Percentiles rank a stretch among this genome's conserved stretches.
Evolutionary conservation across 2,888 invertebrate species (phyloP).

Genomic region (Ferdinandea cuprea): DNA sequence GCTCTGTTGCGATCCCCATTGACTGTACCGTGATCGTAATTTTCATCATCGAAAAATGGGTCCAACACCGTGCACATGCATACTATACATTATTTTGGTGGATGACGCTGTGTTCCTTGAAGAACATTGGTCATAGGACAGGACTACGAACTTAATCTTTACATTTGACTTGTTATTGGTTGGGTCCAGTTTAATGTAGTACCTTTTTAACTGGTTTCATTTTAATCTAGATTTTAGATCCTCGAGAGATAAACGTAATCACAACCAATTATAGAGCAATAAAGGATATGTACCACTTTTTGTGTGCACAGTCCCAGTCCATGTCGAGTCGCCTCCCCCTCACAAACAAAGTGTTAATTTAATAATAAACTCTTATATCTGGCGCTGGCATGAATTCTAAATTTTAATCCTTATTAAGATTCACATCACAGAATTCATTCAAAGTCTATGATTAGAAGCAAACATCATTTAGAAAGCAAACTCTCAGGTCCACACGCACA

Average conservation of each 20-base stretch:
- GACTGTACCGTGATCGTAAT: too few relatives aligned
- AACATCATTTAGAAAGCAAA: conserved; percentile 55
- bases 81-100: too few relatives aligned
- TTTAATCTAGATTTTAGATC: neutral
- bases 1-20: too few relatives aligned
- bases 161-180: too few relatives aligned
- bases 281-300: neutral
- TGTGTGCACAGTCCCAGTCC: too few relatives aligned
- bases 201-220: too few relatives aligned
- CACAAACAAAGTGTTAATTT: conserved; percentile 46
- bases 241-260: neutral
- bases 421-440: conserved; percentile 65
- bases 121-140: too few relatives aligned
- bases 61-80: too few relatives aligned
- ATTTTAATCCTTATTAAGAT: conserved; percentile 61
- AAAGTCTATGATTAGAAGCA: conserved; percentile 61
- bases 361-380: conserved; percentile 29
- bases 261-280: neutral
- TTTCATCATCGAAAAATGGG: too few relatives aligned
- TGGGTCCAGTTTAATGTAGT: too few relatives aligned
- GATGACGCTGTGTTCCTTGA: too few relatives aligned
- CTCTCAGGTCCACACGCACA: conserved; percentile 7
- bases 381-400: conserved; percentile 37
- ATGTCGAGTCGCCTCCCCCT: neutral
- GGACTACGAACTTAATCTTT: too few relatives aligned